Evolutionary conservation across 2,113 vertebrate species (phyloP).

Genomic region (Scalopus aquaticus): DNA sequence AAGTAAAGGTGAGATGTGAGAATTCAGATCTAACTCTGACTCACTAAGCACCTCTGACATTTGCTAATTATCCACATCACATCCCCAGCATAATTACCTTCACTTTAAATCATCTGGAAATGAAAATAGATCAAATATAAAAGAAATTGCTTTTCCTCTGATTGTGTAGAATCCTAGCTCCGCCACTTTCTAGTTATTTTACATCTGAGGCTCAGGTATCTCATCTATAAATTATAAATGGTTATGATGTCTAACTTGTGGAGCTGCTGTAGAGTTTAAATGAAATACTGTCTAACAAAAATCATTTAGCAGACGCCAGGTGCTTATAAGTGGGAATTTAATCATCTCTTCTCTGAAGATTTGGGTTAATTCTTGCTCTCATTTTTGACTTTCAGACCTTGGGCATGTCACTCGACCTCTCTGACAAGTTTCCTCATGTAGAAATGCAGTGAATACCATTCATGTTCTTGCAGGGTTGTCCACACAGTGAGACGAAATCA

Average conservation of each 20-base stretch:
- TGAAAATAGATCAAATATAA: constrained; percentile 26
- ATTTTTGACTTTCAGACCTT: background rate
- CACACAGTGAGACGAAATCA: background rate
- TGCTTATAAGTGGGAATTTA: constrained; percentile 22
- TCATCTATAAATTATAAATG: background rate
- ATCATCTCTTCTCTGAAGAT: background rate
- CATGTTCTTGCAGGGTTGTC: background rate
- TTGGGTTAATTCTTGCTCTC: background rate
- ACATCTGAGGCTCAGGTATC: background rate
- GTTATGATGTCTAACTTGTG: background rate
- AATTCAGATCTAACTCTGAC: background rate
- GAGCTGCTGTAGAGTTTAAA: background rate
- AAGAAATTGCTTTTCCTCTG: background rate
- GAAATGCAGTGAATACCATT: background rate
- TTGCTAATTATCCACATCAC: background rate
- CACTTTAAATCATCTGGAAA: background rate
- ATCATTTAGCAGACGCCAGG: background rate
- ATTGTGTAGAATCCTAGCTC: background rate
- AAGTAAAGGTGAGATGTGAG: background rate
- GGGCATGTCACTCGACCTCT: background rate
- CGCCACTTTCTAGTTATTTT: background rate
- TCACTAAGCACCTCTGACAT: background rate
- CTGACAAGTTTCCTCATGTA: background rate
- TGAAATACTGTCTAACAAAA: background rate
- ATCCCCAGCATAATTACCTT: background rate